Evolutionary conservation across 2,797 vertebrate species (phyloP), one percentile per base, ranked within the genome.

Genomic region (Poeciliopsis gracilis): DNA sequence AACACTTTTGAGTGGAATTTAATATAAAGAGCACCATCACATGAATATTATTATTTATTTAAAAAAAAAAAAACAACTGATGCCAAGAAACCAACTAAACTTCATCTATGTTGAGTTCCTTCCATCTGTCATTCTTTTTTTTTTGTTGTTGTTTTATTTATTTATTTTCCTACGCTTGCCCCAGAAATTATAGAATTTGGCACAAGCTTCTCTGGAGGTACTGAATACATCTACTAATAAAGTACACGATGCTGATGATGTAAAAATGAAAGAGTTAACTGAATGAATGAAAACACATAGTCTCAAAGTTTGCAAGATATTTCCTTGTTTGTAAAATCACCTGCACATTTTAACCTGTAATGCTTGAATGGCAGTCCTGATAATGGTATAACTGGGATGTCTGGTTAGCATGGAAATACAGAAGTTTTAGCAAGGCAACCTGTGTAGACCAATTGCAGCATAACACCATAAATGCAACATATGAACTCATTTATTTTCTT

Each of bases 1-100:
- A 80, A 80, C 25, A 83, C 87, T 87, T 88, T 71, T 73, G 77
- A 75, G 59, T 82, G 10, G 47, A 84, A 87, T 82, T 71, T 80
- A 63, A 86, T 82, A 67, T 73, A 73, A 46, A 82, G 70, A 85
- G 73, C 73, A 76, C 77, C 75, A 81, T 84, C 72, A 82, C 75
- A 69, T 82, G 1, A 82, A 73, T 76, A 2, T 36, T 76, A 2
- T 36, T 38, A 41, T 41, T 8, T 41, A 41, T 41, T 41, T 9
- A 23, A 53, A 23, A 55, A 73, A 75, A 16, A 33, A 33, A 33
- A 3, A 33, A 72, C 78, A 89, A 92, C 77, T 87, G 87, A 83
- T 90, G 90, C 88, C 86, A 90, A 90, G 89, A 90, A 91, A 90
- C 61, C 70, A 78, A 78, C 83, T 79, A 87, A 86, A 86, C 82